Percentiles rank a stretch among this genome's conserved stretches.
Conservation (phyloP, 2,113 vertebrate species). For the Gasterosteus nipponicus region DNA sequence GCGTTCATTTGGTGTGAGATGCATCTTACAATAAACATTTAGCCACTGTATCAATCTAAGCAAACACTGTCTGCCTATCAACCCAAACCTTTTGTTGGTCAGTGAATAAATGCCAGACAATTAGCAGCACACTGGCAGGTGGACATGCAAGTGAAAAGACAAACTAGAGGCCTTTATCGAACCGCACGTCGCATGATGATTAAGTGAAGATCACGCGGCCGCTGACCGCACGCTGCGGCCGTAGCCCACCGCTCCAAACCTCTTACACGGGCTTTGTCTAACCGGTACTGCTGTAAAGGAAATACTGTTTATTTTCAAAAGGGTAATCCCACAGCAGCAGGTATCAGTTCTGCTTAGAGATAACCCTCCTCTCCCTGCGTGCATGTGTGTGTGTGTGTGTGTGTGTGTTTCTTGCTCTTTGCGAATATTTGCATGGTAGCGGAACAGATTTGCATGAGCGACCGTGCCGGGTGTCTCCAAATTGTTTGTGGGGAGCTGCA, state of each 20-base stretch:
- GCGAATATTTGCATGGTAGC: slow-evolving; percentile 68
- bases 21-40: slow-evolving; percentile 4
- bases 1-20: slow-evolving; percentile 16
- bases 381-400: not conserved
- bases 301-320: slow-evolving; percentile 34
- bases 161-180: slow-evolving; percentile 2
- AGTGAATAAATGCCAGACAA: slow-evolving; percentile 40
- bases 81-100: slow-evolving; percentile 38
- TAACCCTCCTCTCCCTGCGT: not conserved
- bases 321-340: not conserved
- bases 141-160: slow-evolving; percentile 17
- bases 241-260: not conserved
- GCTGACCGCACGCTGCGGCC: slow-evolving; percentile 10
- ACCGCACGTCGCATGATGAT: slow-evolving; percentile 14
- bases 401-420: slow-evolving; percentile 2
- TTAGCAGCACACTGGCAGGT: slow-evolving; percentile 35
- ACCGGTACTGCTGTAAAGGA: slow-evolving; percentile 8
- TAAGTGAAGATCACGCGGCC: slow-evolving; percentile 10
- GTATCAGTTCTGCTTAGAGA: slow-evolving; percentile 37
- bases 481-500: slow-evolving; percentile 9
- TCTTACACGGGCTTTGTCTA: not conserved
- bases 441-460: slow-evolving; percentile 70
- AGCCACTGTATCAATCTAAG: slow-evolving; percentile 8
- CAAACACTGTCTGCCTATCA: slow-evolving; percentile 51
- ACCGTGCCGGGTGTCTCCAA: slow-evolving; percentile 55